Base-by-base conservation (phyloP, 1,140 invertebrate genomes). In the Ceratina japonica region DNA sequence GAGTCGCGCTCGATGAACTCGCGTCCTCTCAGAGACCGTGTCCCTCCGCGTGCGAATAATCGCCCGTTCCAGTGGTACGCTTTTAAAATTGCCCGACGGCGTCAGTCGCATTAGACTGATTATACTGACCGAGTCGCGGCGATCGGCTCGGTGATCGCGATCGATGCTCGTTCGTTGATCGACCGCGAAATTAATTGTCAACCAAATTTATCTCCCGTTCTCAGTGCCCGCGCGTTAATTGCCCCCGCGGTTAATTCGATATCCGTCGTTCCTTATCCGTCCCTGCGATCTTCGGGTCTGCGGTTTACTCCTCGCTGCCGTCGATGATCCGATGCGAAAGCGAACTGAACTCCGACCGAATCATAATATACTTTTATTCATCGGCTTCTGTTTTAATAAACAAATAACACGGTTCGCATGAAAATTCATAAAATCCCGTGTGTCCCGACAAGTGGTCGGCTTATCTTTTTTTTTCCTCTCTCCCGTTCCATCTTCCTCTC, bases 351-450 rank as follows among this genome's bases (percentile, higher is more conserved):
- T 31, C 4, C 4, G 15, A 31, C n/a, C 62, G 62, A 63, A 37
- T 15, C 18, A n/a, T 20, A 24, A 20, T n/a, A 65, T 10, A 15
- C 24, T 31, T 13, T n/a, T 54, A 44, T 44, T 44, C 37, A 44
- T 44, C 37, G 5, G 37, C 37, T 7, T 44, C 37, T 7, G 63
- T 37, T 65, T 44, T 15, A 16, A 49, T 7, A 31, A n/a, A 54
- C 12, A 31, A 69, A 69, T 52, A 54, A 54, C n/a, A 13, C 66
- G 66, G 24, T n/a, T 31, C 66, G 18, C 16, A 15, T 54, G 24
- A 5, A 69, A 31, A 69, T 54, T 54, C 24, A 27, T 31, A 27
- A 56, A 70, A 70, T 70, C 27, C 27, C 68, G 27, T n/a, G 68
- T 8, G 12, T 15, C 27, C 13, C 7, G 68, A 70, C 68, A 37